A percentile compares a stretch with the other conserved stretches of the same genome.
Conservation (phyloP, 1,140 invertebrate species). For the Cherax quadricarinatus region DNA sequence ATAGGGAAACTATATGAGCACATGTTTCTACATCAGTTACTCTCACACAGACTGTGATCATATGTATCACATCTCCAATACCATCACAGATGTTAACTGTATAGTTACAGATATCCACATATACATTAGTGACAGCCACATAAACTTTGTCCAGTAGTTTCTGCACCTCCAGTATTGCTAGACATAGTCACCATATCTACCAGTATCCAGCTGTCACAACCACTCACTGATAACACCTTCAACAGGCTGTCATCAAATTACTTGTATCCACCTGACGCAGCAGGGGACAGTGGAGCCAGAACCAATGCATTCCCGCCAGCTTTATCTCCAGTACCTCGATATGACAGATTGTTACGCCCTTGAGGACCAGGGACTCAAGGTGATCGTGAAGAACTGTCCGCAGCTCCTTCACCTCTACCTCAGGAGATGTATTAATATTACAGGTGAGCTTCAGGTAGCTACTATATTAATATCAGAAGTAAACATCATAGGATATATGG, state of each 20-base stretch:
- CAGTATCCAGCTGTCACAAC: too few relatives aligned
- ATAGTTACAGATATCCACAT: too few relatives aligned
- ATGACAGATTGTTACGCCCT: slow-evolving; percentile 88
- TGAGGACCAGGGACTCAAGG: slow-evolving; percentile 88
- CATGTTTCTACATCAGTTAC: too few relatives aligned
- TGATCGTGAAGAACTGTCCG: slow-evolving; percentile 90
- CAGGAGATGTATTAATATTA: slow-evolving; percentile 89
- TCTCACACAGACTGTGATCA: background rate
- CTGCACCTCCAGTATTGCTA: too few relatives aligned
- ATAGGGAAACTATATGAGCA: too few relatives aligned
- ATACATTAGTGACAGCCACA: too few relatives aligned
- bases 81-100: too few relatives aligned
- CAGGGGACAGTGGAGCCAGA: slow-evolving; percentile 80
- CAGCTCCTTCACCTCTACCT: slow-evolving; percentile 93
- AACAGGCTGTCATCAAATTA: slow-evolving; percentile 84
- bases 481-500: too few relatives aligned
- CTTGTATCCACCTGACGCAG: slow-evolving; percentile 83
- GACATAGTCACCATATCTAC: too few relatives aligned
- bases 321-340: slow-evolving; percentile 77
- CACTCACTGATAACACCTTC: background rate
- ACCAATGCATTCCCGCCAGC: slow-evolving; percentile 77
- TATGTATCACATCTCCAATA: background rate
- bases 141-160: too few relatives aligned
- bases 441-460: slow-evolving; percentile 79
- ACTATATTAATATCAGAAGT: too few relatives aligned